Conservation (phyloP, 2,888 invertebrate species). For the Incurvaria masculella region DNA sequence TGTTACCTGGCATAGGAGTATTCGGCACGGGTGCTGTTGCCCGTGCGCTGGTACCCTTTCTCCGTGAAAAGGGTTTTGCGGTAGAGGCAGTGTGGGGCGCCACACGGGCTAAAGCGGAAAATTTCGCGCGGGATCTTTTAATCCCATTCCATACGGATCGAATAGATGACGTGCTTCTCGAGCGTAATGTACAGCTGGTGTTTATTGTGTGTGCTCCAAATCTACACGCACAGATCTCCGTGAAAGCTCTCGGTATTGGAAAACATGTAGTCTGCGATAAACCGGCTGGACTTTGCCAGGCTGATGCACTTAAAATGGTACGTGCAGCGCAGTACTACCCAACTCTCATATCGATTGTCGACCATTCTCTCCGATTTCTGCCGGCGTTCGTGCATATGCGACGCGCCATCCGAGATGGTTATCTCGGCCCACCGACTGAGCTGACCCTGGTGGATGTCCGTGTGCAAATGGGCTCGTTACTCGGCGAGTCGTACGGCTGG, state of each 20-base stretch:
- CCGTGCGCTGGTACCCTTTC: slow-evolving; percentile 82
- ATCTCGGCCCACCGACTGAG: slow-evolving; percentile 72
- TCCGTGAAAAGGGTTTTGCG: slow-evolving; percentile 88
- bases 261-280: slow-evolving; percentile 97
- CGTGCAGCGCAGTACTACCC: slow-evolving; percentile 95
- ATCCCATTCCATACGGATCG: slow-evolving; percentile 87
- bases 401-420: slow-evolving; percentile 76
- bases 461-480: slow-evolving; percentile 79
- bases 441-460: slow-evolving; percentile 83
- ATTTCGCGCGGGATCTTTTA: slow-evolving; percentile 73
- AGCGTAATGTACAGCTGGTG: slow-evolving; percentile 91
- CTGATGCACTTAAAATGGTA: slow-evolving; percentile 93
- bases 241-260: slow-evolving; percentile 94
- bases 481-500: slow-evolving; percentile 86
- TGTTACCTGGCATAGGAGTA: slow-evolving; percentile 92
- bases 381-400: slow-evolving; percentile 90
- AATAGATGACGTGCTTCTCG: slow-evolving; percentile 88
- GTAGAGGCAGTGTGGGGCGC: slow-evolving; percentile 95
- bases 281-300: slow-evolving; percentile 86
- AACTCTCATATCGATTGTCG: slow-evolving; percentile 88
- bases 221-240: slow-evolving; percentile 92
- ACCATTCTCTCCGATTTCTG: slow-evolving; percentile 88
- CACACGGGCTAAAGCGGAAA: slow-evolving; percentile 74
- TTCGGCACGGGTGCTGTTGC: slow-evolving; percentile 89
- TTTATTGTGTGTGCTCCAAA: slow-evolving; percentile 93